These are phyloP conservation scores for Corythornis madagascariensis DNA, from an alignment of 2,113 vertebrate species.

Conservation along the genomic window DNA sequence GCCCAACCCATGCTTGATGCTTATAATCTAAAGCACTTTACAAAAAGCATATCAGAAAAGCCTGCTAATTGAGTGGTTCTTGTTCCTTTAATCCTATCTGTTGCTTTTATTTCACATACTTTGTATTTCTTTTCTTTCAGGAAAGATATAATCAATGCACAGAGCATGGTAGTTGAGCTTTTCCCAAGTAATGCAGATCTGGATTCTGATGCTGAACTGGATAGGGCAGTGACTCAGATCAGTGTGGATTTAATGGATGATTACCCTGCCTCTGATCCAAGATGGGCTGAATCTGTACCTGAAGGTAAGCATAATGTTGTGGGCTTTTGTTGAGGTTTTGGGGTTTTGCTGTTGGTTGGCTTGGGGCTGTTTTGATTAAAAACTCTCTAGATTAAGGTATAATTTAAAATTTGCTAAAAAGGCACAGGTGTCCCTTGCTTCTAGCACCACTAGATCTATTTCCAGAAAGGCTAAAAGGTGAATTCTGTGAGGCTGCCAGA, in stretches of 20 bases:
- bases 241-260: conserved; percentile 93
- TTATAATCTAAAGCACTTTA: background rate
- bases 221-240: conserved; percentile 86
- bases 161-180: conserved; percentile 83
- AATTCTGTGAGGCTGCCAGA: background rate
- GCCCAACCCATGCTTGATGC: background rate
- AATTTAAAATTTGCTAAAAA: background rate
- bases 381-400: background rate
- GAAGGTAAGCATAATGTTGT: conserved; percentile 79
- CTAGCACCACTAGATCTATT: background rate
- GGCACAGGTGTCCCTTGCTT: background rate
- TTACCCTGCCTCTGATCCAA: conserved; percentile 94
- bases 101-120: background rate
- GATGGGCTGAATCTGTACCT: conserved; percentile 96
- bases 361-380: background rate
- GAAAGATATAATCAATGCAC: conserved; percentile 86
- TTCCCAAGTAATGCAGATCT: conserved; percentile 78
- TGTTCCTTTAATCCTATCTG: background rate
- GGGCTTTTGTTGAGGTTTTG: background rate
- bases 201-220: conserved; percentile 81
- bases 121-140: conserved; percentile 69
- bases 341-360: background rate
- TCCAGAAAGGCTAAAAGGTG: background rate
- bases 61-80: background rate
- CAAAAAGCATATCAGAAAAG: background rate